phyloP scores from a whole-genome alignment of 2,888 invertebrate genomes.

The Seladonia tumulorum region DNA sequence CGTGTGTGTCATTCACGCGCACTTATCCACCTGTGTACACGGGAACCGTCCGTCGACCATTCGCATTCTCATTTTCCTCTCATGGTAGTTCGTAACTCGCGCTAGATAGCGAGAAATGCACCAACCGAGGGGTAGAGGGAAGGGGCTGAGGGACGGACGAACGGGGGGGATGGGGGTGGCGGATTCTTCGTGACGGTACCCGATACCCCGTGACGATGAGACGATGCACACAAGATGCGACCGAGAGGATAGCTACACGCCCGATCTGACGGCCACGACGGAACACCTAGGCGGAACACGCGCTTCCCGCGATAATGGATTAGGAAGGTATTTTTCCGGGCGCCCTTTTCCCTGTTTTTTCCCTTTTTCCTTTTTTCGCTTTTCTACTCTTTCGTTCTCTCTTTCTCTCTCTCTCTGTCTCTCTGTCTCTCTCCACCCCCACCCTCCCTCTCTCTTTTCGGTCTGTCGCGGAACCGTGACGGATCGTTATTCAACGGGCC shows the following conservation, averaged over 20 bases:
- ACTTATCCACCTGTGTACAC: constrained; percentile 65
- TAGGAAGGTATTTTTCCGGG: constrained; percentile 46
- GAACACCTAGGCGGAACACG: constrained; percentile 1
- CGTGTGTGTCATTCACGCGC: constrained; percentile 64
- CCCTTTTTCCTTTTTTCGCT: neutral
- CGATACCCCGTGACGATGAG: constrained; percentile 38
- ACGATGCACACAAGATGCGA: constrained; percentile 18
- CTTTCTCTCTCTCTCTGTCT: neutral
- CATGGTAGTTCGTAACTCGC: constrained; percentile 57
- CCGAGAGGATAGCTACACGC: constrained; percentile 20
- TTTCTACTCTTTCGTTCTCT: neutral
- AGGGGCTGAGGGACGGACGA: neutral
- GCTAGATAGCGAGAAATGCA: constrained; percentile 35
- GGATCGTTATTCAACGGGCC: constrained; percentile 17
- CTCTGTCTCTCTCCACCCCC: neutral
- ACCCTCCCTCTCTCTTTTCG: constrained; percentile 10
- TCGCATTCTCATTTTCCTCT: constrained; percentile 67
- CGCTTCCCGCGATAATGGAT: constrained; percentile 36
- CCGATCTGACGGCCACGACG: constrained; percentile 9
- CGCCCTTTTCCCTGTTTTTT: neutral
- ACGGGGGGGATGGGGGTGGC: neutral
- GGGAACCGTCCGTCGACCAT: constrained; percentile 60
- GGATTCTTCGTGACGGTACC: constrained; percentile 40
- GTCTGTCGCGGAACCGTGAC: constrained; percentile 18
- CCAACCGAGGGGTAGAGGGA: neutral